Evolutionary conservation across 1,140 invertebrate species (phyloP), one percentile per base, ranked within the genome.

Genomic region (Atta texana): DNA sequence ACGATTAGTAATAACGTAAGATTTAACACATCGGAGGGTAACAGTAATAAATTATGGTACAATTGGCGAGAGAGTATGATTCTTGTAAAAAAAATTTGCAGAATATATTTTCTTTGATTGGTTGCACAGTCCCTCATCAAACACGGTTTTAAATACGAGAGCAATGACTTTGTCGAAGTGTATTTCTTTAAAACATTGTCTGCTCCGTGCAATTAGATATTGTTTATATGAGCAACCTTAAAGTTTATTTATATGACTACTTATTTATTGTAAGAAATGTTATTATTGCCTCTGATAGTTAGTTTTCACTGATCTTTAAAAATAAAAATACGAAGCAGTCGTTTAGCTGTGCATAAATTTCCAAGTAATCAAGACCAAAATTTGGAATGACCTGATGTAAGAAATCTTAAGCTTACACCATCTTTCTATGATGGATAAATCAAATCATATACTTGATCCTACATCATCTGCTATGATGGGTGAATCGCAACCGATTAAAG

Each of bases 1-100:
- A 66, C 12, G 21, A 31, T 78, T 77, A 51, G n/a, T 44, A 31
- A 51, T 66, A 78, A 78, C 49, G 0, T 66, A 49, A 64, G 21
- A 64, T 64, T 63, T 31, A 51, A 49, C 7, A 16, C 5, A 28
- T 21, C 1, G 3, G 3, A 49, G 21, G 5, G 2, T 16, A 12
- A 39, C 7, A 14, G 10, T 24, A 7, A 68, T 68, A 49, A 49
- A 49, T 68, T 1, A 44, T 18, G 18, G 10, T 39, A 44, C n/a
- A 68, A 68, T 44, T 68, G 21, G 14, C 21, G 39, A 51, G 34
- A 44, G 4, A 44, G 10, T 44, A 18, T 69, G n/a, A 14, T 24
- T 16, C 8, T n/a, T 39, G 1, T 28, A 31, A 66, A 69, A 6
- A 6, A 24, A 21, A 59, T 53, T 16, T 51, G n/a, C 21, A 14